phyloP scores from a whole-genome alignment of 2,797 vertebrate genomes.

The Prionace glauca region DNA sequence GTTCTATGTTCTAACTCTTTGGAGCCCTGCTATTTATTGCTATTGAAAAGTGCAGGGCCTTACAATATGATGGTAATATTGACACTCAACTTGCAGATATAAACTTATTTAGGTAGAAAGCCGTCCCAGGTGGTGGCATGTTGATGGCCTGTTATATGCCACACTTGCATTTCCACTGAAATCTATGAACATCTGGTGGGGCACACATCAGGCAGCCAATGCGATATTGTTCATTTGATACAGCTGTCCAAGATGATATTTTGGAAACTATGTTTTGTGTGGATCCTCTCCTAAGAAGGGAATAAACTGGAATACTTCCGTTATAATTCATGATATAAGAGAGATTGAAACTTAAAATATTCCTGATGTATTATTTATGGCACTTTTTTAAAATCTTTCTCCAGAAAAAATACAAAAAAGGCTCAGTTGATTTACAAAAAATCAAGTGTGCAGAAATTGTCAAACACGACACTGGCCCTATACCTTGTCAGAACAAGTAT shows the following conservation, averaged over 20 bases:
- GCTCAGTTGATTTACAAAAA: constrained; percentile 75
- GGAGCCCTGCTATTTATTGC: background rate
- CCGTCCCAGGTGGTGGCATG: background rate
- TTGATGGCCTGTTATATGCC: background rate
- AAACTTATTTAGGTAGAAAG: background rate
- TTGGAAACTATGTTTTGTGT: background rate
- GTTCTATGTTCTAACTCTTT: no score
- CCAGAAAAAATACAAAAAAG: constrained; percentile 79
- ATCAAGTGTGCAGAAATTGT: constrained; percentile 87
- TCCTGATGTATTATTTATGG: constrained; percentile 19
- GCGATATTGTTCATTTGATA: background rate
- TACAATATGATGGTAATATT: background rate
- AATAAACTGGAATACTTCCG: background rate
- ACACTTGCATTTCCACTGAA: background rate
- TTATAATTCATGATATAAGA: constrained; percentile 7
- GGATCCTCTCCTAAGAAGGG: background rate
- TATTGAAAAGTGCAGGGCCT: background rate
- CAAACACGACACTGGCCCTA: constrained; percentile 63
- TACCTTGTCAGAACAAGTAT: constrained; percentile 90
- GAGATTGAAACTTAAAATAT: constrained; percentile 29
- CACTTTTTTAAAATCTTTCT: constrained; percentile 32
- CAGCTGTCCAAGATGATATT: background rate
- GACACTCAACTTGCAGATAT: background rate
- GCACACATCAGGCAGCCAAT: background rate
- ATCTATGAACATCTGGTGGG: no score